A percentile compares a stretch with the other conserved stretches of the same genome.
Evolutionary conservation across 1,140 invertebrate genomes (phyloP).

Genomic region (Temnothorax longispinosus): DNA sequence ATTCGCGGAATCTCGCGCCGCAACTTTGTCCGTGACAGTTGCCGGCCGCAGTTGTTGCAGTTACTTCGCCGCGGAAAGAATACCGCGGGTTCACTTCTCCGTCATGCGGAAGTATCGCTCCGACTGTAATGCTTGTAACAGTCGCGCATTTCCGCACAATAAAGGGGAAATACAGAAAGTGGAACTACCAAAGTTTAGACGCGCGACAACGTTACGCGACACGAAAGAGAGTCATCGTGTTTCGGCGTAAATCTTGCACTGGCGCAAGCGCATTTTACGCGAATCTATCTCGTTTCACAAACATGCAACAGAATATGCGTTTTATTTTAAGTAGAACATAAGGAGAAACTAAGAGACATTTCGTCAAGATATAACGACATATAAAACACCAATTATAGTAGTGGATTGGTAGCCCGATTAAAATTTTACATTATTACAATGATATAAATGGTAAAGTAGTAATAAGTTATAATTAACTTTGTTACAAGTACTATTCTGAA

Average conservation of each 20-base stretch:
- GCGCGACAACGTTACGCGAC: neutral
- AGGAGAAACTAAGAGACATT: neutral
- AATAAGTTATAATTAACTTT: neutral
- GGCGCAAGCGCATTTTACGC: neutral
- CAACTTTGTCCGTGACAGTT: slow-evolving; percentile 33
- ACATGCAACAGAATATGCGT: neutral
- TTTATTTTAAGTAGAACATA: neutral
- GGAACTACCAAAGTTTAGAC: slow-evolving; percentile 32
- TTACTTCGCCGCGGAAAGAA: slow-evolving; percentile 24
- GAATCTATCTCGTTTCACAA: neutral
- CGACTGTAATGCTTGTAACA: slow-evolving; percentile 32
- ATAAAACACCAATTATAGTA: neutral
- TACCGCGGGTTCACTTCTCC: slow-evolving; percentile 15
- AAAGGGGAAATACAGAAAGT: slow-evolving; percentile 43
- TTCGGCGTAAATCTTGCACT: slow-evolving; percentile 5
- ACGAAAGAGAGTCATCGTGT: slow-evolving; percentile 7
- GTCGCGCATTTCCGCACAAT: slow-evolving; percentile 34
- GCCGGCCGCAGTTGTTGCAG: slow-evolving; percentile 23
- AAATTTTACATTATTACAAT: neutral
- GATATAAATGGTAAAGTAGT: neutral
- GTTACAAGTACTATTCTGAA: neutral
- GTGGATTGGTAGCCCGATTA: neutral
- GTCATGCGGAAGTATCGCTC: neutral
- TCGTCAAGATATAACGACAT: neutral
- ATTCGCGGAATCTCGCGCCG: neutral